phyloP scores from a whole-genome alignment of 2,113 vertebrate genomes.

The Rissa tridactyla region DNA sequence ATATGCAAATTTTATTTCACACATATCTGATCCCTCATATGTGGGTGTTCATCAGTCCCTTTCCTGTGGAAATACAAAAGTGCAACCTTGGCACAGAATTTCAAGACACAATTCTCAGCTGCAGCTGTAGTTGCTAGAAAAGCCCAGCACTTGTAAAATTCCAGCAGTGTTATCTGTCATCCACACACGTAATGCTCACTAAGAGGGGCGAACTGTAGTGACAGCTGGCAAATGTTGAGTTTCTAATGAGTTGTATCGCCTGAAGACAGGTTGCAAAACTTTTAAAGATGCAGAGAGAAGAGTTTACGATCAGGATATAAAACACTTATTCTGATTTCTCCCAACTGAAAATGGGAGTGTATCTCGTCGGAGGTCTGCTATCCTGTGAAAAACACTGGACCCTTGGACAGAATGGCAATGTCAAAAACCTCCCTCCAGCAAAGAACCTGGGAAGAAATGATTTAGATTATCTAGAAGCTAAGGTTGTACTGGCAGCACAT shows the following conservation, averaged over 20 bases:
- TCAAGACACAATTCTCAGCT: slow-evolving; percentile 1
- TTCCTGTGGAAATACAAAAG: background rate
- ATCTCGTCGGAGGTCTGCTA: background rate
- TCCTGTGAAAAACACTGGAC: background rate
- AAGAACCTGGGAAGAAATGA: background rate
- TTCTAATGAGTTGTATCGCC: slow-evolving; percentile 26
- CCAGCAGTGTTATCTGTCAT: background rate
- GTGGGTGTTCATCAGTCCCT: background rate
- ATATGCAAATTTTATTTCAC: background rate
- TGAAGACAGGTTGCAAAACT: slow-evolving; percentile 10
- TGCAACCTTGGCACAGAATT: background rate
- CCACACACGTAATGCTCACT: background rate
- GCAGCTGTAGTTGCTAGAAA: slow-evolving; percentile 9
- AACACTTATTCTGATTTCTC: background rate
- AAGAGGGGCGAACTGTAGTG: background rate
- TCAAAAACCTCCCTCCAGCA: background rate
- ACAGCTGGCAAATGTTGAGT: slow-evolving; percentile 22
- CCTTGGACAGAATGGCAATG: background rate
- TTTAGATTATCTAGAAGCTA: background rate
- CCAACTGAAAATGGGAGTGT: background rate
- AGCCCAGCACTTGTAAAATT: background rate
- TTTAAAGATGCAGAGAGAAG: background rate
- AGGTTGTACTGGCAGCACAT: background rate
- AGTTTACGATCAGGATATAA: background rate
- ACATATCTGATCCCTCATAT: background rate